phyloP scores from a whole-genome alignment of 2,113 vertebrate species.

The Elephantulus edwardii region DNA sequence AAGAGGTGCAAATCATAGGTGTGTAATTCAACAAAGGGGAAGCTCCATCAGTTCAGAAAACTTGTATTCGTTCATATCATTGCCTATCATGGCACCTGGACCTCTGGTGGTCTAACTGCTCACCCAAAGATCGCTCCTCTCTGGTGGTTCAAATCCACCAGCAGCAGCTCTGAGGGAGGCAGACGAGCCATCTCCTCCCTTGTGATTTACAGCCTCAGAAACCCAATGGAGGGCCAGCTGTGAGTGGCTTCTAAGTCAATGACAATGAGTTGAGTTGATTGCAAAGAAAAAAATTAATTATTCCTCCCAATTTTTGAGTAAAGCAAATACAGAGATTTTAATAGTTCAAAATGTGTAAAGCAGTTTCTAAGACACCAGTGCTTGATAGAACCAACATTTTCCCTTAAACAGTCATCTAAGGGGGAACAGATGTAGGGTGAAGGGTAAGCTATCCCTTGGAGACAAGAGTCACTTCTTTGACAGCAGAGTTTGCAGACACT shows the following conservation, averaged over 20 bases:
- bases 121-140: too few species aligned
- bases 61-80: background rate
- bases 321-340: background rate
- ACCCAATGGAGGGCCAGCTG: too few species aligned
- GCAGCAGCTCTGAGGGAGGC: too few species aligned
- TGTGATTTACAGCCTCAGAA: too few species aligned
- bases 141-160: too few species aligned
- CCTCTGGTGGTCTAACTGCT: too few species aligned
- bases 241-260: too few species aligned
- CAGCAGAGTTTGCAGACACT: background rate
- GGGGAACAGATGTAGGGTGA: background rate
- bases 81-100: background rate
- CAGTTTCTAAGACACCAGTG: background rate
- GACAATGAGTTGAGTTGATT: too few species aligned
- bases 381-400: background rate
- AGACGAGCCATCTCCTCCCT: too few species aligned
- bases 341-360: background rate
- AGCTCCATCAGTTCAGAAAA: background rate
- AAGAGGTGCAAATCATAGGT: background rate
- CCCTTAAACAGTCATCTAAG: background rate
- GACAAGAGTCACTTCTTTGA: background rate
- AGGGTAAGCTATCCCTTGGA: background rate
- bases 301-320: too few species aligned
- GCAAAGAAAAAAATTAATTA: too few species aligned
- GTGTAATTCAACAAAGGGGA: background rate